phyloP scores from a whole-genome alignment of 2,888 invertebrate genomes.

The Drosophila setosimentum region DNA sequence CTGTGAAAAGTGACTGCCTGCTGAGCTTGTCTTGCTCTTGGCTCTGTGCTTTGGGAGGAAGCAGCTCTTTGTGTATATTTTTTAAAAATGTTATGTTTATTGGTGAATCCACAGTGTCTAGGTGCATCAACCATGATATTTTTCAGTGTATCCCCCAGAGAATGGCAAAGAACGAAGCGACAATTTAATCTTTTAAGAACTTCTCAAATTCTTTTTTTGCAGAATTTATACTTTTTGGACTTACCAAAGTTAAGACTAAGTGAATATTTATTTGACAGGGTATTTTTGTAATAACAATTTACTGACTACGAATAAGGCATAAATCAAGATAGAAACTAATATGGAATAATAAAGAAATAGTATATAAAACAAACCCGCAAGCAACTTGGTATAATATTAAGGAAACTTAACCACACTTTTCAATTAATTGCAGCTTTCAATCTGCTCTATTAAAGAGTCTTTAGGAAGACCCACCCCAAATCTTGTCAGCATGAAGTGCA shows the following conservation, averaged over 20 bases:
- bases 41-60: conserved; percentile 20
- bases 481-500: neutral
- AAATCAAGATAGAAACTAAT: neutral
- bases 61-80: conserved; percentile 13
- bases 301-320: neutral
- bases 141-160: neutral
- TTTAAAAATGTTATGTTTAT: conserved; percentile 16
- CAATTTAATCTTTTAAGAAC: neutral
- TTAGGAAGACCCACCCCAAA: neutral
- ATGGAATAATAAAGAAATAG: neutral
- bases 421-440: neutral
- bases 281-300: no score
- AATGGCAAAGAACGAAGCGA: neutral
- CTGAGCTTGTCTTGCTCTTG: conserved; percentile 52
- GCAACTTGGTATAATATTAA: neutral
- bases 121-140: neutral
- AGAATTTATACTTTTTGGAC: neutral
- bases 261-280: no score
- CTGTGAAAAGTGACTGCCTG: conserved; percentile 68
- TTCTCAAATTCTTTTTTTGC: neutral
- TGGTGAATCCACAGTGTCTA: neutral
- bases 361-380: neutral
- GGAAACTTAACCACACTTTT: neutral
- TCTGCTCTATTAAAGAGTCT: neutral
- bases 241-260: neutral